Conservation (phyloP, 2,797 vertebrate genomes). For the Somateria mollissima region DNA sequence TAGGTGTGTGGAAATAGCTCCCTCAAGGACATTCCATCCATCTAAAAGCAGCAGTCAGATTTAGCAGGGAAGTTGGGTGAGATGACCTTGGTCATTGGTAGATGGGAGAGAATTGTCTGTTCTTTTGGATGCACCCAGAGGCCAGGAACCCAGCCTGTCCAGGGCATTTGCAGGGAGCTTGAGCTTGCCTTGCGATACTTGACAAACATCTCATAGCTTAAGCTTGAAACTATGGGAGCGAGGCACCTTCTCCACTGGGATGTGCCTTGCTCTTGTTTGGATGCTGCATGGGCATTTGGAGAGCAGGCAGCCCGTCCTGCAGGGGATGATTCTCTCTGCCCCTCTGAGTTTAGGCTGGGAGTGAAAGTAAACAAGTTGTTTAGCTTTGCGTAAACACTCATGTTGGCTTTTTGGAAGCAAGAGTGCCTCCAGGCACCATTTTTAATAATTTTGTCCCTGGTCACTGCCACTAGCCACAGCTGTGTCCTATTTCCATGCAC, state of each 20-base stretch:
- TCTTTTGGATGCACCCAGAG: accelerated
- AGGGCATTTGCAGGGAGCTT: not conserved
- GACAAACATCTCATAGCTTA: not conserved
- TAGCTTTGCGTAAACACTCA: not conserved
- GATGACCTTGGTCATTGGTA: not conserved
- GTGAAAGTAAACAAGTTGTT: accelerated
- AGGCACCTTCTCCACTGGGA: not conserved
- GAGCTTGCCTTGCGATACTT: not conserved
- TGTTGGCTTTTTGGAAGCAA: not conserved
- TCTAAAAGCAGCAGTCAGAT: not conserved
- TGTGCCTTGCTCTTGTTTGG: accelerated
- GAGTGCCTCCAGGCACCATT: not conserved
- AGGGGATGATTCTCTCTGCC: not conserved
- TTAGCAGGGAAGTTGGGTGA: not conserved
- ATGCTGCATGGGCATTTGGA: not conserved
- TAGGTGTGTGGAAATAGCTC: not conserved
- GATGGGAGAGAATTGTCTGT: not conserved
- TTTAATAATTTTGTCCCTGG: not conserved
- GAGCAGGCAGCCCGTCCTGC: not conserved
- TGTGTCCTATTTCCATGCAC: accelerated
- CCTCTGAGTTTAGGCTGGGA: not conserved
- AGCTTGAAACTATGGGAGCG: not conserved
- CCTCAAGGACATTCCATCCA: not conserved
- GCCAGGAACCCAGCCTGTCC: not conserved
- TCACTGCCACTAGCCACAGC: not conserved